These are phyloP conservation scores for Vicugna pacos DNA, from an alignment of 2,113 vertebrate species.

Conservation along the genomic window DNA sequence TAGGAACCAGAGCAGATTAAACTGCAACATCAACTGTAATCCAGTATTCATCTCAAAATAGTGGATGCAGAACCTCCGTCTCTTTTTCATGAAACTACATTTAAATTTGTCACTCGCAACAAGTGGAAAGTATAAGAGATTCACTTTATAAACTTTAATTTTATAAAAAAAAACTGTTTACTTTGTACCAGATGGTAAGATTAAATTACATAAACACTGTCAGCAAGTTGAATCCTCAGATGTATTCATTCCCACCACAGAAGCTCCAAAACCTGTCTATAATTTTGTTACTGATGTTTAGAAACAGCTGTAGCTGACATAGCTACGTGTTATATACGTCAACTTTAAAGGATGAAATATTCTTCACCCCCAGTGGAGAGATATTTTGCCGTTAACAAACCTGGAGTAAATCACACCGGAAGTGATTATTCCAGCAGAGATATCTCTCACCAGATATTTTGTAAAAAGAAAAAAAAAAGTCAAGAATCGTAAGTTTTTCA, in stretches of 20 bases:
- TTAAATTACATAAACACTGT: conserved; percentile 95
- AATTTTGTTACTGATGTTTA: conserved; percentile 92
- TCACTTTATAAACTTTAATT: conserved; percentile 89
- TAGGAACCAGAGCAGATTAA: not conserved
- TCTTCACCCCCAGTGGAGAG: conserved; percentile 83
- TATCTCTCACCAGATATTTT: conserved; percentile 66
- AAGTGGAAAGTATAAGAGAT: conserved; percentile 81
- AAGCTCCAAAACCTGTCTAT: conserved; percentile 90
- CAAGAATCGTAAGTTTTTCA: conserved; percentile 60
- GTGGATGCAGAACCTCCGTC: conserved; percentile 19
- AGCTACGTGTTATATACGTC: conserved; percentile 85
- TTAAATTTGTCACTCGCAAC: conserved; percentile 78
- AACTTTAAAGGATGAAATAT: conserved; percentile 88
- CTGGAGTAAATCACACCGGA: conserved; percentile 64
- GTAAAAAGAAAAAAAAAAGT: conserved; percentile 78
- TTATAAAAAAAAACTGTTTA: conserved; percentile 91
- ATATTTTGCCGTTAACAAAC: conserved; percentile 80
- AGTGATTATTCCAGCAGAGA: conserved; percentile 56
- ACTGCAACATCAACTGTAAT: not conserved
- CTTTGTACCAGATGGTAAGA: conserved; percentile 94
- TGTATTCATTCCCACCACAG: conserved; percentile 88
- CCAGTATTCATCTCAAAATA: not conserved
- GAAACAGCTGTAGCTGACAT: conserved; percentile 92
- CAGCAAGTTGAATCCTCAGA: conserved; percentile 92
- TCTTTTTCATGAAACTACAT: conserved; percentile 79